phyloP scores from a whole-genome alignment of 1,140 invertebrate genomes.

The Orussus abietinus region DNA sequence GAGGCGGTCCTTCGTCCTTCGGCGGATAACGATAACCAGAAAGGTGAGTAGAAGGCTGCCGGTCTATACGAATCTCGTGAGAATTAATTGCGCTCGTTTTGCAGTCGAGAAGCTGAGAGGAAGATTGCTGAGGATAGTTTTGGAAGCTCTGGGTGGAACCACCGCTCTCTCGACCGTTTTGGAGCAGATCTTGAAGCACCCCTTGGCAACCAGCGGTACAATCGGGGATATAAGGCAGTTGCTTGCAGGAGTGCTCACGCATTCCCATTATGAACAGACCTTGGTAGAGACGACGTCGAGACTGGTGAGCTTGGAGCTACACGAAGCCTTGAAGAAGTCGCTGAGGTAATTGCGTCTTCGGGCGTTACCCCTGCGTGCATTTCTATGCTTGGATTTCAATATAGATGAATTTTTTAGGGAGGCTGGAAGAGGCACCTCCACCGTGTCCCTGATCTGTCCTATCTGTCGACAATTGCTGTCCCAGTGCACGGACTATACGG shows the following conservation, averaged over 20 bases:
- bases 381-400: no score
- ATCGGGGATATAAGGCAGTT: constrained; percentile 49
- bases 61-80: constrained; percentile 1
- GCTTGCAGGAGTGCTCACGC: constrained; percentile 45
- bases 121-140: constrained; percentile 42
- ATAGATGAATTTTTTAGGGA: constrained; percentile 35
- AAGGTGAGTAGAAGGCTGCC: constrained; percentile 24
- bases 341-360: constrained; percentile 39
- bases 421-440: constrained; percentile 39
- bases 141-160: constrained; percentile 47
- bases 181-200: constrained; percentile 50
- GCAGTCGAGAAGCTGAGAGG: constrained; percentile 36
- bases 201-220: constrained; percentile 46
- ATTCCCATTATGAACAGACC: constrained; percentile 49
- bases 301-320: constrained; percentile 47
- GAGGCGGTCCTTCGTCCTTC: constrained; percentile 41
- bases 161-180: constrained; percentile 45
- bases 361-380: no score
- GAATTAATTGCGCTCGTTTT: no score
- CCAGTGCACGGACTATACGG: constrained; percentile 37
- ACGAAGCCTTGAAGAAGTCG: constrained; percentile 42
- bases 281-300: constrained; percentile 47
- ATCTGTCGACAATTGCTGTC: constrained; percentile 43
- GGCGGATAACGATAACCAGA: constrained; percentile 31
- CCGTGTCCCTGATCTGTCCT: constrained; percentile 37